Base-by-base conservation (phyloP, 2,888 invertebrate genomes). In the Cephonodes hylas region DNA sequence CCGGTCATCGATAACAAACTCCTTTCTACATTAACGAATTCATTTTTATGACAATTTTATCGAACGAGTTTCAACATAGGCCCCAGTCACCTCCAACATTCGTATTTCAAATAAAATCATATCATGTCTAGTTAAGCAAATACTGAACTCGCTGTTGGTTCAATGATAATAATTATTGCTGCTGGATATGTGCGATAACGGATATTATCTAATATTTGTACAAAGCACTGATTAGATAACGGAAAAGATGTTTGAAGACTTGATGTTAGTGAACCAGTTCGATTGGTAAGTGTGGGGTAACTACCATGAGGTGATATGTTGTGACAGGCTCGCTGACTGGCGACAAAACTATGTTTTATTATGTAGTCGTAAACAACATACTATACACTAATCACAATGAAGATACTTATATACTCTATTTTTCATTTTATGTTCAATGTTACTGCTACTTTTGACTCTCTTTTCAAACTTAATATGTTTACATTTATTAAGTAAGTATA, bases 161-260 rank as follows among this genome's bases (percentile, higher is more conserved):
- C 74, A 82, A 68, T 77, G 91, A 91, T 91, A 90, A 85, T 83
- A 86, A 88, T 90, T 89, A 90, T 90, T 90, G 90, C 91, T 86
- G 88, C 86, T 90, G 89, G 86, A 83, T 88, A 83, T 80, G 75
- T 74, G 68, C 74, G 87, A 86, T 86, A 87, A 86, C 79, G 70
- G 66, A 69, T 79, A 84, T 89, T 91, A 90, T 89, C 89, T 89
- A 88, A 89, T 89, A 85, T 91, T 90, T 89, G 85, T 81, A 79
- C 79, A 82, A 80, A 78, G 77, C 75, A 70, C 65, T 73, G 90
- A 89, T 89, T 79, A 90, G 89, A 91, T 91, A 89, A 81, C 69
- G 60, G 61, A 68, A 74, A 80, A 84, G 80, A 85, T 84, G 80
- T 80, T 74, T 72, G 74, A 75, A 77, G 73, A 77, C 77, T 69